A percentile compares a stretch with the other conserved stretches of the same genome.
Evolutionary conservation across 2,888 invertebrate species (phyloP).

Genomic region (Amphipyra berbera): DNA sequence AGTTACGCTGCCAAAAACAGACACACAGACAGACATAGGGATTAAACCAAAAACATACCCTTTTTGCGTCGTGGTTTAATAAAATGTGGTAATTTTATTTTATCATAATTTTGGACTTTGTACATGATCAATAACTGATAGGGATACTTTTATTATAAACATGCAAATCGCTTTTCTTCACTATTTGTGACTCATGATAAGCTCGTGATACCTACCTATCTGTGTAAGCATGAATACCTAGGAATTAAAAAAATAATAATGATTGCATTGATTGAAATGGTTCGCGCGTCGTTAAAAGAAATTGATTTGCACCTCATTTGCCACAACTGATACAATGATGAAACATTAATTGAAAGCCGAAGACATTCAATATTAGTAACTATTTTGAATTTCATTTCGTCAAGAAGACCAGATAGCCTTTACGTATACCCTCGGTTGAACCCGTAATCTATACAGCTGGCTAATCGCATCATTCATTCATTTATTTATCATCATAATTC

Average conservation of each 20-base stretch:
- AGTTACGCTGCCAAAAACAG: too few relatives aligned
- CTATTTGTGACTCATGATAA: slow-evolving; percentile 30
- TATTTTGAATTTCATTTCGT: too few relatives aligned
- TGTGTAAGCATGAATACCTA: slow-evolving; percentile 31
- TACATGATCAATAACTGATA: slow-evolving; percentile 23
- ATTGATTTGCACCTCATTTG: too few relatives aligned
- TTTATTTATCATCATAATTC: slow-evolving; percentile 19
- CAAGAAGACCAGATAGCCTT: not conserved
- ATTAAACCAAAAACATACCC: too few relatives aligned
- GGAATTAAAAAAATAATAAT: slow-evolving; percentile 6
- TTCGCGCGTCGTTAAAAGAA: not conserved
- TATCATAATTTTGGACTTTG: slow-evolving; percentile 11
- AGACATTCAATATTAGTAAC: too few relatives aligned
- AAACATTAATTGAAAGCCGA: too few relatives aligned
- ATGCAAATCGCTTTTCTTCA: slow-evolving; percentile 33
- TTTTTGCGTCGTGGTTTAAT: too few relatives aligned
- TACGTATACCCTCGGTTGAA: not conserved
- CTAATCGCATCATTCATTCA: slow-evolving; percentile 19
- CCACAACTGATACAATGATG: too few relatives aligned
- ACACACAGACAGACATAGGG: too few relatives aligned
- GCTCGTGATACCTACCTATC: slow-evolving; percentile 23
- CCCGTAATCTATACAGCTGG: slow-evolving; percentile 2
- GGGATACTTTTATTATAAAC: slow-evolving; percentile 21
- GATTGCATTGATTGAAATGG: not conserved
- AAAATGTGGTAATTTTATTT: too few relatives aligned